Base-by-base conservation (phyloP, 2,888 invertebrate genomes). In the Colostygia pectinataria region DNA sequence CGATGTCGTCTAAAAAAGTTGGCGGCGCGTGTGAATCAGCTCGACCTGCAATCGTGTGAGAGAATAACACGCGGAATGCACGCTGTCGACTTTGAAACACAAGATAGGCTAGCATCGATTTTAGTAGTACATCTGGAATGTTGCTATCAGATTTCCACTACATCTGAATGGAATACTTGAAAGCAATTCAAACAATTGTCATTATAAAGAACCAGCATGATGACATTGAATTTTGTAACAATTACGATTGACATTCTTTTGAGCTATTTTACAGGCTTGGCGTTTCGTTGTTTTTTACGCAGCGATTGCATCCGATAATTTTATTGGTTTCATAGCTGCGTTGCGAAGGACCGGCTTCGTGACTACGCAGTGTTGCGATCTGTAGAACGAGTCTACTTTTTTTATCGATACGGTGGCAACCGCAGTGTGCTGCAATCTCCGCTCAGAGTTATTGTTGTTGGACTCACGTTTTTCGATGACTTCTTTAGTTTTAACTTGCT, bases 1-100 rank as follows among this genome's bases (percentile, higher is more conserved):
- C 66, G 63, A 61, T 60, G 60, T 49, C 57, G 63, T 67, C 71
- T 74, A 78, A 87, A 87, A 88, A 87, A 82, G 61, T 57, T 53
- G 58, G 66, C 68, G 63, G 70, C 63, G 77, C 86, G 84, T 88
- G 89, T 88, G 89, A 90, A 90, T 89, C 89, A 82, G 74, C 83
- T 77, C 52, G 67, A 64, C 57, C 59, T 61, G 67, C 77, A 73
- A 77, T 82, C 80, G 71, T 83, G 80, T 86, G 86, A 83, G 77
- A 80, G 82, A 81, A 74, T 77, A 78, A 72, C 65, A 71, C 57
- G 63, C 53, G 74, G 77, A 77, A 77, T 82, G 78, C 68, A 61
- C 57, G 60, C 55, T 67, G 71, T 70, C 65, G 64, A 64, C 68
- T 63, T 64, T 66, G 71, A 70, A 71, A 75, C 72, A 43, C 36